Conservation (phyloP, 2,888 invertebrate genomes). For the Macrophya alboannulata region DNA sequence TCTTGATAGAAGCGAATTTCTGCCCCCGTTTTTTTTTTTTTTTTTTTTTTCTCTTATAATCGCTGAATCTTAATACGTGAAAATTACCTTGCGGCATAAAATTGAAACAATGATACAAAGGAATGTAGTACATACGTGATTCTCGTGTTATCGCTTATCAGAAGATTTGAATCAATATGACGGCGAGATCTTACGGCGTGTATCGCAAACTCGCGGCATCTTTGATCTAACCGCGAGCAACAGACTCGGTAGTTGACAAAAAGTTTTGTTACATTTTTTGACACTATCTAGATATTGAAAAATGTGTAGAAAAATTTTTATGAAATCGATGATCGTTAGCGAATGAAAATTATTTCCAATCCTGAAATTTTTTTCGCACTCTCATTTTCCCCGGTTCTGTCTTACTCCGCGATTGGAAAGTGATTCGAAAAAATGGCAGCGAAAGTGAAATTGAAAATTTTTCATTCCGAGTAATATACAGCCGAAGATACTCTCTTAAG, state of each 20-base stretch:
- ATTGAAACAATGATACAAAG: not conserved
- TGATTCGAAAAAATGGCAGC: not conserved
- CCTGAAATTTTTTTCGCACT: not conserved
- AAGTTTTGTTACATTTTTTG: not conserved
- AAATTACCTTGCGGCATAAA: not conserved
- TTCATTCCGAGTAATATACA: not conserved
- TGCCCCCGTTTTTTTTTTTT: not conserved
- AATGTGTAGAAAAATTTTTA: not conserved
- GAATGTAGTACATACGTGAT: not conserved
- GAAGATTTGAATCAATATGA: slow-evolving; percentile 6
- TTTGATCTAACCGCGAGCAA: not conserved
- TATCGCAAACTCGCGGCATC: slow-evolving; percentile 5
- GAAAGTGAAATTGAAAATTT: not conserved
- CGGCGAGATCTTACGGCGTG: not conserved
- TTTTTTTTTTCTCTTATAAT: not conserved
- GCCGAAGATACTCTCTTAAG: not conserved
- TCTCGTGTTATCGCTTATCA: slow-evolving; percentile 9
- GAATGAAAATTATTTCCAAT: not conserved
- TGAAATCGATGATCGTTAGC: not conserved
- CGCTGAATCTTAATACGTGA: not conserved
- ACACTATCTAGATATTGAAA: too few relatives aligned
- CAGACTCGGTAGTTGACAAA: not conserved
- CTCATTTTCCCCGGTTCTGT: not conserved
- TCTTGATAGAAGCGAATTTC: not conserved
- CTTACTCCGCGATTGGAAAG: not conserved